Conservation (phyloP, 2,888 invertebrate genomes). For the Adelphocoris suturalis region DNA sequence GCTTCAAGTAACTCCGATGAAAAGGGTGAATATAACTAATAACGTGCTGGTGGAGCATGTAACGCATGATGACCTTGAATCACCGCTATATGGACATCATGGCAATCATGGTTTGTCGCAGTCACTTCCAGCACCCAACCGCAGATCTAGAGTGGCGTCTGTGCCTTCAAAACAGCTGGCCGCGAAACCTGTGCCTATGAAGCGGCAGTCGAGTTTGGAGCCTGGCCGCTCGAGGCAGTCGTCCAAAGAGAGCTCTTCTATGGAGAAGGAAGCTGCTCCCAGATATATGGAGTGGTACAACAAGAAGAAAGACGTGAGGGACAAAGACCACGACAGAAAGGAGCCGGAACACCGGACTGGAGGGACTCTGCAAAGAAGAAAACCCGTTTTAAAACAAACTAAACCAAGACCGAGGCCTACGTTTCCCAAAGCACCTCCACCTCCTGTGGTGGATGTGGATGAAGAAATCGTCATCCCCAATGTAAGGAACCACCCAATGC, state of each 20-base stretch:
- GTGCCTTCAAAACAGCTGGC: slow-evolving; percentile 48
- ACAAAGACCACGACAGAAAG: slow-evolving; percentile 70
- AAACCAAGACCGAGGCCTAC: slow-evolving; percentile 5
- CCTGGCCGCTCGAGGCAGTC: slow-evolving; percentile 61
- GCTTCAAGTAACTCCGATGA: slow-evolving; percentile 73
- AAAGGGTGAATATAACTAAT: slow-evolving; percentile 73
- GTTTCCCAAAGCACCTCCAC: slow-evolving; percentile 30
- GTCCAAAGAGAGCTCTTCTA: slow-evolving; percentile 46
- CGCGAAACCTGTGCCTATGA: slow-evolving; percentile 19
- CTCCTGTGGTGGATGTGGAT: slow-evolving; percentile 64
- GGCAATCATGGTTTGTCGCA: background rate
- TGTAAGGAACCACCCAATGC: background rate
- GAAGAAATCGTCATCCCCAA: slow-evolving; percentile 43
- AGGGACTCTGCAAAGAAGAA: background rate
- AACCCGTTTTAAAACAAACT: slow-evolving; percentile 51
- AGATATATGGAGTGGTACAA: slow-evolving; percentile 90
- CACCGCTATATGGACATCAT: background rate
- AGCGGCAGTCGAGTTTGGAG: slow-evolving; percentile 62
- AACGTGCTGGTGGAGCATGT: slow-evolving; percentile 72
- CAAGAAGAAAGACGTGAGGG: slow-evolving; percentile 50
- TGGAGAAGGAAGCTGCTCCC: slow-evolving; percentile 79
- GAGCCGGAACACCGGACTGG: slow-evolving; percentile 36
- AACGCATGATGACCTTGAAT: slow-evolving; percentile 65
- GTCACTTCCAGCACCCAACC: slow-evolving; percentile 9
- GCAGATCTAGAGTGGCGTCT: slow-evolving; percentile 47